A percentile compares a stretch with the other conserved stretches of the same genome.
Conservation (phyloP, 1,140 invertebrate species). For the Aphelenchoides fujianensis region DNA sequence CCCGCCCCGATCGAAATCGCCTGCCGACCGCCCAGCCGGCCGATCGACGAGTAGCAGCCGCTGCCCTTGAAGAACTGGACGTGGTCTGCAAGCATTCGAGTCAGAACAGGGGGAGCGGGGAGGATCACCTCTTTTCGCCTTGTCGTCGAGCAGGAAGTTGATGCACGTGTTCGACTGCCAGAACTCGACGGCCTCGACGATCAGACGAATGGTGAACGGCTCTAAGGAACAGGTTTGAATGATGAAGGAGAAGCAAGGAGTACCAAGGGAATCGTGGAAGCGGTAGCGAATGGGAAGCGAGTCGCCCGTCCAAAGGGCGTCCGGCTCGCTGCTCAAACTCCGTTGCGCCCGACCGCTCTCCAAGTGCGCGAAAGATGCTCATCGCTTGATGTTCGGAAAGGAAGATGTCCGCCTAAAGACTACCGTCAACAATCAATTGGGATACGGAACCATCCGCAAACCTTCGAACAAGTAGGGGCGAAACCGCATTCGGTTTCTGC, state of each 20-base stretch:
- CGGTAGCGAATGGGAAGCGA: conserved; percentile 53
- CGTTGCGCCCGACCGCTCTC: conserved; percentile 32
- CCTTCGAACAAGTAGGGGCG: conserved; percentile 53
- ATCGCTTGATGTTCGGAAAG: conserved; percentile 48
- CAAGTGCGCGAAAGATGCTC: conserved; percentile 43
- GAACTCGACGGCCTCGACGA: conserved; percentile 53
- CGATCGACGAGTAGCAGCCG: conserved; percentile 62
- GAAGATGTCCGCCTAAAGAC: conserved; percentile 59
- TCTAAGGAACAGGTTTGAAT: conserved; percentile 16
- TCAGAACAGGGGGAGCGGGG: too few species aligned
- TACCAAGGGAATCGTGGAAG: conserved; percentile 55
- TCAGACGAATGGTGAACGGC: conserved; percentile 35
- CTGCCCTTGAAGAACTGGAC: conserved; percentile 61
- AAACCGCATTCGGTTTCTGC: neutral
- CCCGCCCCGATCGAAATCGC: conserved; percentile 38
- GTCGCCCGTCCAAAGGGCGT: conserved; percentile 45
- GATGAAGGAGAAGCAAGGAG: conserved; percentile 19
- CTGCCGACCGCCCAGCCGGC: conserved; percentile 57
- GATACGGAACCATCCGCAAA: conserved; percentile 18
- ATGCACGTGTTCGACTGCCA: conserved; percentile 59
- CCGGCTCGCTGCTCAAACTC: conserved; percentile 48
- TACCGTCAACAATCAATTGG: neutral
- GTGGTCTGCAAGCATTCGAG: conserved; percentile 51
- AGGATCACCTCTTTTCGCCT: conserved; percentile 31
- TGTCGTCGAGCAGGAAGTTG: conserved; percentile 50